Base-by-base conservation (phyloP, 1,140 invertebrate species). In the Danaus melanippus region DNA sequence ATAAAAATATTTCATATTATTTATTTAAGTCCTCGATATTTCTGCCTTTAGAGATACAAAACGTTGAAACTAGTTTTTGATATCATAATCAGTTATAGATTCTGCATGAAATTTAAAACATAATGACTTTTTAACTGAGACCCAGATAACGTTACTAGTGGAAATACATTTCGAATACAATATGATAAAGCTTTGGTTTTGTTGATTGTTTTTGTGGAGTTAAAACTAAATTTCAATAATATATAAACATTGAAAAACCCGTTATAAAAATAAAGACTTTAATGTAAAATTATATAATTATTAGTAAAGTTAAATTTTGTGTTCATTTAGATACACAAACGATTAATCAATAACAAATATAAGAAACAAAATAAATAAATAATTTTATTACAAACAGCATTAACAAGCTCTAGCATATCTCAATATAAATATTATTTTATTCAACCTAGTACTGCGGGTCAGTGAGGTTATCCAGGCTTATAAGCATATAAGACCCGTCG, bases 181-280 rank as follows among this genome's bases (percentile, higher is more conserved):
- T 32, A 32, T 32, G 21, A 32, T 32, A 32, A 32, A 32, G 7
- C 2, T 32, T 32, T 32, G 21, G 21, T 32, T 32, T 32, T 32
- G 12, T 46, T 12, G 12, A 46, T 46, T 15, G 1, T 40, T 42
- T 8, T 10, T 40, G 15, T 50, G 12, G 7, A 1, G 15, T 42
- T 21, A 12, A 49, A 11, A 21, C 1, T 32, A 10, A 15, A 17
- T 11, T 45, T 12, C 21, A 21, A 32, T 45, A 32, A 7, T 3
- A 45, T 9, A 10, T 48, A 17, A 7, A 45, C 46, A 64, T 57
- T 55, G 45, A 64, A 46, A 65, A 10, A 47, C 12, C 7, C 12
- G 8, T 32, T 21, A 17, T 12, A 61, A 65, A 57, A 62, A 59
- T 55, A 61, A 50, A 61, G 50, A 64, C 45, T 65, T 62, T 62